Percentiles rank a stretch among this genome's conserved stretches.
Evolutionary conservation across 1,140 invertebrate genomes (phyloP).

Genomic region (Tetragonula clypearis): DNA sequence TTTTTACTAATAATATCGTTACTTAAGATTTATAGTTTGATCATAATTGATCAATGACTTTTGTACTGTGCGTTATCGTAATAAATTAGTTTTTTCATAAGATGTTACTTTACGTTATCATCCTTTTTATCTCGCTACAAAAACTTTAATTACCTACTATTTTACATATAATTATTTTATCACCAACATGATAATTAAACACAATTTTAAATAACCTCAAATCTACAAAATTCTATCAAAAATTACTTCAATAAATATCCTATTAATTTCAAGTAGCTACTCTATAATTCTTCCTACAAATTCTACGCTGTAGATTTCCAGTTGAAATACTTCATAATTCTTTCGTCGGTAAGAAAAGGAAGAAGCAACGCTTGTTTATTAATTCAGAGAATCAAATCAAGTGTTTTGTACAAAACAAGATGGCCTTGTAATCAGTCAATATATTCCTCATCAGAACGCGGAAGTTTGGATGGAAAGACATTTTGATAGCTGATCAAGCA

Average conservation of each 20-base stretch:
- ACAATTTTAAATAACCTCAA: background rate
- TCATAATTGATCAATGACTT: background rate
- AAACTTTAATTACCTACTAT: background rate
- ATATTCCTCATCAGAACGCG: background rate
- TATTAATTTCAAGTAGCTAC: background rate
- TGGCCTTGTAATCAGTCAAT: background rate
- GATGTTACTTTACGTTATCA: background rate
- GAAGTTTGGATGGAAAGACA: background rate
- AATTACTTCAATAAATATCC: background rate
- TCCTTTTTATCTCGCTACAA: background rate
- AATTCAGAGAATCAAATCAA: background rate
- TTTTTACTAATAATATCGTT: slow-evolving; percentile 38
- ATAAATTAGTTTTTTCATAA: slow-evolving; percentile 31
- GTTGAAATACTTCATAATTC: background rate
- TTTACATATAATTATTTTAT: background rate
- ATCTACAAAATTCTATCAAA: background rate
- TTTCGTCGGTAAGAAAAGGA: background rate
- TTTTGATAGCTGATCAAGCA: slow-evolving; percentile 13
- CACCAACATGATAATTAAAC: background rate
- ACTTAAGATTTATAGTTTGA: slow-evolving; percentile 46
- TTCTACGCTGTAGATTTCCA: background rate
- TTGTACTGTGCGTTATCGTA: slow-evolving; percentile 31
- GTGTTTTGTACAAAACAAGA: background rate
- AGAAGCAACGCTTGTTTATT: background rate
- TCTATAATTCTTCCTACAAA: too few species aligned